Conservation (phyloP, 30 jellyfish, hydroid and myxozoan genomes). For the Cassiopea xamachana region DNA sequence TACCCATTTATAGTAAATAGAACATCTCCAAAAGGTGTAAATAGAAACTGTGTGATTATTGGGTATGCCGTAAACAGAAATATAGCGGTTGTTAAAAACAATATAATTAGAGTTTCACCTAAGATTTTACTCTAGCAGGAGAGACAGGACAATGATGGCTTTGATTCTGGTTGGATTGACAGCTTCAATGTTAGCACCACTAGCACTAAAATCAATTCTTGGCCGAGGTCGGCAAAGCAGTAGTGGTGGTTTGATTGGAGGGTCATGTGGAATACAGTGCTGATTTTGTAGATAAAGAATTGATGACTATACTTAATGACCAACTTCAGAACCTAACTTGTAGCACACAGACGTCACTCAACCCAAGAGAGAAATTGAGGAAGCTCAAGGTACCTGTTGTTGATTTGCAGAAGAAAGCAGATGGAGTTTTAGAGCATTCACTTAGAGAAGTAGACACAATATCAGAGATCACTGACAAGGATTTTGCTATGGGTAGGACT, state of each 20-base stretch:
- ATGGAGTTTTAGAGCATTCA: neutral
- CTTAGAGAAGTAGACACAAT: neutral
- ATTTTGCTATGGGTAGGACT: neutral
- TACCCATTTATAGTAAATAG: neutral
- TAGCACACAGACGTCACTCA: neutral
- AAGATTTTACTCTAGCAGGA: too few species aligned
- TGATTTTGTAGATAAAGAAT: slow-evolving; percentile 1
- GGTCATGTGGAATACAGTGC: neutral
- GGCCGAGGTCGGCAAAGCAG: too few species aligned
- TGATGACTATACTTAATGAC: neutral
- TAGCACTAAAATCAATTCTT: too few species aligned
- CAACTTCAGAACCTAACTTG: neutral
- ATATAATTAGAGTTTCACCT: neutral
- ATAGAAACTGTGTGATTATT: neutral
- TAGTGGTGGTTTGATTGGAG: too few species aligned
- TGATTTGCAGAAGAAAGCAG: slow-evolving; percentile 18
- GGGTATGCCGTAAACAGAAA: neutral
- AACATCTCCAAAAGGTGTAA: neutral
- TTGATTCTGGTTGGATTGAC: too few species aligned
- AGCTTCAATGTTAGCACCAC: too few species aligned
- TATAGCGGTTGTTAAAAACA: neutral
- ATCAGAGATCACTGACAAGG: neutral
- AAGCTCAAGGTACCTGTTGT: neutral
- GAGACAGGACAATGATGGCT: too few species aligned
- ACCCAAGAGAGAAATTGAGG: slow-evolving; percentile 10